Base-by-base conservation (phyloP, 2,888 invertebrate genomes). In the Aphidius colemani region DNA sequence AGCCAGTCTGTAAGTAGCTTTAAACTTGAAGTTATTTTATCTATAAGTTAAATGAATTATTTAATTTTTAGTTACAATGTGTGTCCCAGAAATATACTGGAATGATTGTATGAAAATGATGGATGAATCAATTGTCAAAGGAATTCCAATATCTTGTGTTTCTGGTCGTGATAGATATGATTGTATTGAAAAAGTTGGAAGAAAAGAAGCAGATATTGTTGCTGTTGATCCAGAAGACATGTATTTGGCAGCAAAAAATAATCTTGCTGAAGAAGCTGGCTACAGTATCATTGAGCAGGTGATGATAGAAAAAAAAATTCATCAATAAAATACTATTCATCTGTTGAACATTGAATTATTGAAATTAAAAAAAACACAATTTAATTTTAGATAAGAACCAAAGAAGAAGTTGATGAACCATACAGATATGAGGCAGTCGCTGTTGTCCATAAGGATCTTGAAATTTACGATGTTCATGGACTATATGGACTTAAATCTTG, bases 161-260 rank as follows among this genome's bases (percentile, higher is more conserved):
- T 82, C 89, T 1, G 92, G 90, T 1, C 86, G 91, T 73, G 92
- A 92, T 83, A 88, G 91, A 86, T 89, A 80, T 83, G 90, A 91
- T 65, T 96, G 95, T 75, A 86, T 95, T 73, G 86, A 88, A 66
- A 87, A 88, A 79, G 89, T 96, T 7, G 89, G 91, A 68, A 86
- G 88, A 70, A 87, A 90, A 39, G 87, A 90, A 75, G 95, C 94
- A 0, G 95, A 96, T 79, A 86, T 95, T 63, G 88, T 91, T 40
- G 89, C 90, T 7, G 89, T 91, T 2, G 94, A 95, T 76, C 93
- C 95, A 4, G 94, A 94, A 74, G 94, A 94, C 75, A 92, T 94
- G 88, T 95, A 94, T 79, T 88, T 95, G 51, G 94, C 93, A 1
- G 86, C 89, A 51, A 89, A 89, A 48, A 73, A 73, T 58, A 68